Evolutionary conservation across 2,888 invertebrate species (phyloP), one percentile per base, ranked within the genome.

Genomic region (Nasonia oneida): DNA sequence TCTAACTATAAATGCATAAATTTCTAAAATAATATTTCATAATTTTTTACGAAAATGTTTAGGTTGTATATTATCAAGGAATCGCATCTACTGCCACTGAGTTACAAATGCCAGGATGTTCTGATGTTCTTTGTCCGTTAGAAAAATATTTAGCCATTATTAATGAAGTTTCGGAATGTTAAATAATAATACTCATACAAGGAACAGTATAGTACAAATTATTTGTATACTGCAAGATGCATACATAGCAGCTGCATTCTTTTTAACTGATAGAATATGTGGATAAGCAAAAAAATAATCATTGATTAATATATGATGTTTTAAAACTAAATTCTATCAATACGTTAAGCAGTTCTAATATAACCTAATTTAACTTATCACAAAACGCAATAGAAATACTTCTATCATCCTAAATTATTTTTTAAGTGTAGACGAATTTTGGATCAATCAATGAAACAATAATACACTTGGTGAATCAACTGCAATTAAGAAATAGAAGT

Each of bases 41-140:
- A 2, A 67, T 23, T 23, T 39, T 47, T 10, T 23, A 42, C 47
- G 8, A 1, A 8, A 73, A 10, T 23, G 64, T 77, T 50, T 0
- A 85, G 85, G 50, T 85, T 73, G 37, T 85, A 33, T 85, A 85
- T 12, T 85, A 85, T 29, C 61, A 15, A 29, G 92, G 93, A 47
- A 94, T 94, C 0, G 94, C 94, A 1, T 92, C 93, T 0, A 92
- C 92, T 8, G 93, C 92, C 0, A 89, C 91, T 71, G 88, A 94
- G 0, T 90, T 95, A 42, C 91, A 91, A 0, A 91, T 95, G 67
- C 92, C 93, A 0, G 94, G 94, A 2, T 95, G 95, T 88, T 93
- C 93, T 3, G 37, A 37, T 37, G 83, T 89, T 8, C 90, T 94
- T 14, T 95, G 95, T 89, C 94, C 94, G 75, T 94, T 95, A 84